phyloP scores from a whole-genome alignment of 2,888 invertebrate genomes.

The Pyrrhia umbra region DNA sequence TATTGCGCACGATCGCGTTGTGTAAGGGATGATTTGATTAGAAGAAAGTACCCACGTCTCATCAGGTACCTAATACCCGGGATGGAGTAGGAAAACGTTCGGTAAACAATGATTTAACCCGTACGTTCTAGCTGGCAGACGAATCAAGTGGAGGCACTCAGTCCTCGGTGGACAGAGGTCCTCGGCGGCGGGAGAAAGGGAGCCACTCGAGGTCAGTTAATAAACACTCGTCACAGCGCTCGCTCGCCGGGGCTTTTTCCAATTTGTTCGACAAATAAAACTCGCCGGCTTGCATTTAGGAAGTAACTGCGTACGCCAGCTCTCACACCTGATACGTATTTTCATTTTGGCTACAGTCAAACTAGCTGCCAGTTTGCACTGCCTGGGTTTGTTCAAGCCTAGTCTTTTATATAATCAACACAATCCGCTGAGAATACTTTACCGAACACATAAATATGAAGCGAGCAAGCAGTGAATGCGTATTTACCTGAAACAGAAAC shows the following conservation, averaged over 20 bases:
- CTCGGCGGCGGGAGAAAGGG: slow-evolving; percentile 15
- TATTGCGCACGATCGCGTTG: slow-evolving; percentile 37
- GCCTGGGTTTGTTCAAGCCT: background rate
- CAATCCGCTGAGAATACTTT: slow-evolving; percentile 9
- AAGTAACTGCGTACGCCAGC: slow-evolving; percentile 12
- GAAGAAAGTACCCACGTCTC: slow-evolving; percentile 37
- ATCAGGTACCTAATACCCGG: slow-evolving; percentile 50
- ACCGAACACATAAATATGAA: slow-evolving; percentile 15
- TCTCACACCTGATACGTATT: slow-evolving; percentile 16
- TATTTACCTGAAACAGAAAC: slow-evolving; percentile 66
- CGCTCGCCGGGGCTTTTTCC: slow-evolving; percentile 44
- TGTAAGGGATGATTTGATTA: slow-evolving; percentile 44
- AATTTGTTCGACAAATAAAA: slow-evolving; percentile 57
- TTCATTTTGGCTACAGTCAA: slow-evolving; percentile 29
- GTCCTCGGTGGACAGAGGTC: slow-evolving; percentile 21
- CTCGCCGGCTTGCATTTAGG: slow-evolving; percentile 20
- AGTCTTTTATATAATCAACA: background rate
- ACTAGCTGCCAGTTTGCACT: background rate
- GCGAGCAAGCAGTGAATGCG: slow-evolving; percentile 1
- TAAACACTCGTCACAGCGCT: slow-evolving; percentile 60
- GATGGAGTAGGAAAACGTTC: slow-evolving; percentile 30
- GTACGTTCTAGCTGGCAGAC: slow-evolving; percentile 22
- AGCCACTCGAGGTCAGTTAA: slow-evolving; percentile 60
- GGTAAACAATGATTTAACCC: slow-evolving; percentile 48
- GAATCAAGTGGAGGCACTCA: slow-evolving; percentile 39